Base-by-base conservation (phyloP, 2,888 invertebrate species). In the Argynnis bischoffii region DNA sequence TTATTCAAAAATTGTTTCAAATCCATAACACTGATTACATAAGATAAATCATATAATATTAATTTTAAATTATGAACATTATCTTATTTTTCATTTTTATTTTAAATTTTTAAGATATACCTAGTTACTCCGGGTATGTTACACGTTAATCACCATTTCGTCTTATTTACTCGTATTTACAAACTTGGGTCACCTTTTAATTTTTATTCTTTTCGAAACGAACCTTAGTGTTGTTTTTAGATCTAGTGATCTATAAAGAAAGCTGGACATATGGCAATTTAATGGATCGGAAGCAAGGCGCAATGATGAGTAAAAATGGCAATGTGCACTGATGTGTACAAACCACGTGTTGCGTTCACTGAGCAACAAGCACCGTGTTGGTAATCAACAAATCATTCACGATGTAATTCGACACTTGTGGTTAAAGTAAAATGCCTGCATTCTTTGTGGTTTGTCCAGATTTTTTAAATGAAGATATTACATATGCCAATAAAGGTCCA, bases 251-350 rank as follows among this genome's bases (percentile, higher is more conserved):
- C 64, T 66, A 67, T 63, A 64, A 14, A 59, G 13, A 67, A 61
- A 56, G 54, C 13, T 57, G 60, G 64, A 67, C 82, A 85, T 81
- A 78, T 85, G 85, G 77, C 74, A 76, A 78, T 80, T 85, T 85
- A 87, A 82, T 82, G 84, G 77, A 77, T 80, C 80, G 81, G 85
- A 84, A 84, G 83, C 79, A 74, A 80, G 72, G 81, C 73, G 77
- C 80, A 89, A 71, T 79, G 82, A 82, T 74, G 85, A 73, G 80
- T 80, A 85, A 89, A 88, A 89, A 87, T 82, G 78, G 77, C 79
- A 82, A 81, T 80, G 85, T 82, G 81, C 83, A 85, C 68, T 81
- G 81, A 82, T 80, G 85, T 82, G 77, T 79, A 79, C 74, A 69
- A 74, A 81, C 84, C 90, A 90, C 90, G 88, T 88, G 89, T 86